These are phyloP conservation scores for Xestoiulus laeticollis DNA, from an alignment of 2,888 invertebrate genomes.

Conservation along the genomic window DNA sequence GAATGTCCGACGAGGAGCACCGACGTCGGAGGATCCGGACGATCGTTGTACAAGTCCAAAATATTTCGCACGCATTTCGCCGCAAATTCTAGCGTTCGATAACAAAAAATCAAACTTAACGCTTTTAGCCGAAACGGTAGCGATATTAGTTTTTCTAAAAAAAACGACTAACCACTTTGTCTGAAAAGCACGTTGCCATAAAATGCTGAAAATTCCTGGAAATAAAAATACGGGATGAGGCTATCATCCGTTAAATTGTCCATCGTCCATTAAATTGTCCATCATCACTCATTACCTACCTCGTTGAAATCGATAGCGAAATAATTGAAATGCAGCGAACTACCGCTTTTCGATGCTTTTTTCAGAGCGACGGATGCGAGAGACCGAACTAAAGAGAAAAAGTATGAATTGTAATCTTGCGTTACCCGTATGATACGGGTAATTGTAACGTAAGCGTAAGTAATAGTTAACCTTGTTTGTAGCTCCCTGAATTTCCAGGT, in stretches of 20 bases:
- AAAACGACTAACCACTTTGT: constrained; percentile 74
- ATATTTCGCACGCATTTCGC: constrained; percentile 64
- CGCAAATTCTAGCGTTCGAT: too few relatives aligned
- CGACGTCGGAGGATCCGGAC: constrained; percentile 67
- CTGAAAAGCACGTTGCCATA: constrained; percentile 83
- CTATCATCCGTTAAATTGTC: too few relatives aligned
- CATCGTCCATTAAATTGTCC: too few relatives aligned
- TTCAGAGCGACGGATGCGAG: too few relatives aligned
- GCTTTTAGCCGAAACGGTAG: too few relatives aligned
- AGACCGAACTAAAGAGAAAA: too few relatives aligned
- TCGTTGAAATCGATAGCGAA: constrained; percentile 91
- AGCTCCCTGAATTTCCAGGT: neutral
- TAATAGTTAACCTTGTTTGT: constrained; percentile 1
- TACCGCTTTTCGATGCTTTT: neutral
- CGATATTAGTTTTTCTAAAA: too few relatives aligned
- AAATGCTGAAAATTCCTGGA: constrained; percentile 79
- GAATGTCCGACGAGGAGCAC: constrained; percentile 94
- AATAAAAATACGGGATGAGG: neutral
- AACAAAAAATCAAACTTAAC: too few relatives aligned
- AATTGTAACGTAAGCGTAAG: too few relatives aligned
- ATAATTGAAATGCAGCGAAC: constrained; percentile 60
- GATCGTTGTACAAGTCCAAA: constrained; percentile 74
- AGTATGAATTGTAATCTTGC: too few relatives aligned
- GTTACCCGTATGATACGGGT: too few relatives aligned
- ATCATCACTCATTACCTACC: constrained; percentile 61